These are phyloP conservation scores for Penaeus indicus DNA, from an alignment of 1,140 invertebrate species.

Conservation along the genomic window DNA sequence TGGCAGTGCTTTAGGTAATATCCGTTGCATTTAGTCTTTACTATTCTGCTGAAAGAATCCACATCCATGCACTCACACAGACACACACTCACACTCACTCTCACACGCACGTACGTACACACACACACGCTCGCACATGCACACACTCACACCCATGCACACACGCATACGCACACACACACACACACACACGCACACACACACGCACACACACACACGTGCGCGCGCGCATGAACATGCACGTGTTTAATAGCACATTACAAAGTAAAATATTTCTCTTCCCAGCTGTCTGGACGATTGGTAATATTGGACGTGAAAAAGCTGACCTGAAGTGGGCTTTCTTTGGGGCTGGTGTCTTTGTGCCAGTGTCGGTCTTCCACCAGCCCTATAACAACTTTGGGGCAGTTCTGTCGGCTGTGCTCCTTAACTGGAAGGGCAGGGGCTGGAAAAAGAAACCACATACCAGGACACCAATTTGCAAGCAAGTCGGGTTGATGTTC, in stretches of 20 bases:
- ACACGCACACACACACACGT: too few species aligned
- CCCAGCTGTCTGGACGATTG: conserved; percentile 88
- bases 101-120: too few species aligned
- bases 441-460: conserved; percentile 80
- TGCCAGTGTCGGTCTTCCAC: conserved; percentile 74
- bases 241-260: neutral
- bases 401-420: conserved; percentile 50
- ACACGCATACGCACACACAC: too few species aligned
- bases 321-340: conserved; percentile 80
- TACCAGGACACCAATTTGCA: conserved; percentile 72
- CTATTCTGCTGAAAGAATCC: neutral
- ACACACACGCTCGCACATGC: too few species aligned
- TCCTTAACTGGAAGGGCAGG: conserved; percentile 80
- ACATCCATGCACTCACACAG: too few species aligned
- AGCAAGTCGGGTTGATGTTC: conserved; percentile 68
- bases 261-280: conserved; percentile 66
- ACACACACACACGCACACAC: too few species aligned
- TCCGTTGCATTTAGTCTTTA: conserved; percentile 54
- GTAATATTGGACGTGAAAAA: conserved; percentile 87
- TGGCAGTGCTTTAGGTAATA: conserved; percentile 81
- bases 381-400: conserved; percentile 58
- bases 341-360: conserved; percentile 77
- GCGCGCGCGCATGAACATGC: too few species aligned
- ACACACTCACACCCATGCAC: too few species aligned
- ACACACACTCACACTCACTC: too few species aligned